A percentile compares a stretch with the other conserved stretches of the same genome.
phyloP scores from a whole-genome alignment of 2,888 invertebrate genomes.

The Pharmacophagus antenor region DNA sequence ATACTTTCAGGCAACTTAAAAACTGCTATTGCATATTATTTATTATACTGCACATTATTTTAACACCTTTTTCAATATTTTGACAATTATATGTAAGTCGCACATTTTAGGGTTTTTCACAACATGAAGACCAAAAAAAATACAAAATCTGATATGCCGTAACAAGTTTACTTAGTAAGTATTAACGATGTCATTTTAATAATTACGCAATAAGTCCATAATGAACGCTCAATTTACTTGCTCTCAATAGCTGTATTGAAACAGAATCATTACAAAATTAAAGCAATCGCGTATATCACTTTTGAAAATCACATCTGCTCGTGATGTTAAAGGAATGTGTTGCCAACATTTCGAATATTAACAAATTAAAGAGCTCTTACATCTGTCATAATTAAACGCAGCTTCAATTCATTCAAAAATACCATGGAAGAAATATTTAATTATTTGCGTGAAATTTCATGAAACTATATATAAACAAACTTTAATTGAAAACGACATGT shows the following conservation, averaged over 20 bases:
- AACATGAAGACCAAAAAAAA: too few relatives aligned
- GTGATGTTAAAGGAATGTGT: constrained; percentile 1
- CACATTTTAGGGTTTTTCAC: too few relatives aligned
- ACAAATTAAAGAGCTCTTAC: neutral
- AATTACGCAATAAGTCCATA: neutral
- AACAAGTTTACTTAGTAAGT: neutral
- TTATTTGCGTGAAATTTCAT: too few relatives aligned
- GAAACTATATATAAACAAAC: too few relatives aligned
- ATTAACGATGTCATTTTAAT: constrained; percentile 11
- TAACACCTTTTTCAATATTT: too few relatives aligned
- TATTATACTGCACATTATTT: too few relatives aligned
- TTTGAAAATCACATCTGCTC: neutral
- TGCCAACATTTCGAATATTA: constrained; percentile 11
- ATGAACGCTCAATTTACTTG: constrained; percentile 2
- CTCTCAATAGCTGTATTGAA: constrained; percentile 10
- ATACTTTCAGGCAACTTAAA: too few relatives aligned
- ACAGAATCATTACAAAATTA: constrained; percentile 20
- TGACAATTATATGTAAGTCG: too few relatives aligned
- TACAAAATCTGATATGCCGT: neutral
- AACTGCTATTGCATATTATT: too few relatives aligned
- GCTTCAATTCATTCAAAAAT: neutral
- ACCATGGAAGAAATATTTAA: neutral
- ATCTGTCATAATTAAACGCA: neutral
- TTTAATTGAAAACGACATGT: too few relatives aligned
- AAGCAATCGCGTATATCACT: constrained; percentile 11